phyloP scores from a whole-genome alignment of 1,140 invertebrate genomes.

The Aphidius ervi region DNA sequence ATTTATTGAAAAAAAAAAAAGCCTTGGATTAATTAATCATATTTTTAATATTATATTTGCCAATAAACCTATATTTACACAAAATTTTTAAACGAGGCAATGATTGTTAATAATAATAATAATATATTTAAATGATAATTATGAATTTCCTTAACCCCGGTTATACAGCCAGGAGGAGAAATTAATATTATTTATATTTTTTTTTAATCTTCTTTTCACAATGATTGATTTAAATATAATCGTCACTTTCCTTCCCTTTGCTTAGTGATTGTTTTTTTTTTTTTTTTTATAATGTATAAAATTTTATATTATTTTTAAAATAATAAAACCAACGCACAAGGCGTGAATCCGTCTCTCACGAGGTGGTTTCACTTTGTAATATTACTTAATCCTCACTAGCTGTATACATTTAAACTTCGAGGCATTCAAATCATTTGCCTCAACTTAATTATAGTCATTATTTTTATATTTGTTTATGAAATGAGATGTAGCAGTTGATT shows the following conservation, averaged over 20 bases:
- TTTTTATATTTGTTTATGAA: conserved; percentile 17
- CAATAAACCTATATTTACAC: conserved; percentile 23
- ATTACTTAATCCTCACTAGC: conserved; percentile 53
- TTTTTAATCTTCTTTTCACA: conserved; percentile 17
- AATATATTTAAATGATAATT: conserved; percentile 5
- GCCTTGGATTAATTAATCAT: not conserved
- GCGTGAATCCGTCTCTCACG: conserved; percentile 12
- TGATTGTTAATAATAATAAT: conserved; percentile 5
- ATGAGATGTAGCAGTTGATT: conserved; percentile 8
- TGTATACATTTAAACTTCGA: conserved; percentile 29
- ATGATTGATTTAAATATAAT: conserved; percentile 22
- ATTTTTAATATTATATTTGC: conserved; percentile 11
- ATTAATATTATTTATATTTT: conserved; percentile 42
- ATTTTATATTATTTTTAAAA: not conserved
- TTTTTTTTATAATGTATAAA: conserved; percentile 2
- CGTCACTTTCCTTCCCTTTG: not conserved
- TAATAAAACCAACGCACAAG: conserved; percentile 11
- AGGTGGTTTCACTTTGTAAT: conserved; percentile 33
- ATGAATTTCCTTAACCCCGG: conserved; percentile 16
- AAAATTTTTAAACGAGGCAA: conserved; percentile 13
- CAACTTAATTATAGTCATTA: conserved; percentile 17
- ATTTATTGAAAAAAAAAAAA: conserved; percentile 18
- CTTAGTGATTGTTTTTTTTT: conserved; percentile 8
- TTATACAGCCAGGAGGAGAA: conserved; percentile 49
- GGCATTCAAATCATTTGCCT: conserved; percentile 15